Evolutionary conservation across 2,797 vertebrate species (phyloP).

Genomic region (Trachops cirrhosus): DNA sequence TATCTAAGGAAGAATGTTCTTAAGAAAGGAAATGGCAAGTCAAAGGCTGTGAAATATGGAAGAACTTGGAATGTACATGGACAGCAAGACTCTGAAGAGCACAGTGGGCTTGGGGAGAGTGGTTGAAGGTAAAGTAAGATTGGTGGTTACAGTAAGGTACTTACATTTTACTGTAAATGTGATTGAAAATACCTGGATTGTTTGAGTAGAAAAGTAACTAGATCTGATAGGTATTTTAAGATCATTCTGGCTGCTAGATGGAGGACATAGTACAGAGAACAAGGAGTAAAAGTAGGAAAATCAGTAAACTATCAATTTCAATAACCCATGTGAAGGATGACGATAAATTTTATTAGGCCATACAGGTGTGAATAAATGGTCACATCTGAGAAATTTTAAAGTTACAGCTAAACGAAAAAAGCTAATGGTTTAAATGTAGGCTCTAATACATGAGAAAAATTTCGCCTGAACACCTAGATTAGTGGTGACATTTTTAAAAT

Average conservation of each 20-base stretch:
- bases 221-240: neutral
- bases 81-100: neutral
- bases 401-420: neutral
- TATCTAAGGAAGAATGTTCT: neutral
- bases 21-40: neutral
- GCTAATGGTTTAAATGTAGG: neutral
- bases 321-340: neutral
- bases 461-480: neutral
- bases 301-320: neutral
- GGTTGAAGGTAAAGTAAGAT: neutral
- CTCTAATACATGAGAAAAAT: neutral
- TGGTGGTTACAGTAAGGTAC: neutral
- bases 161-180: neutral
- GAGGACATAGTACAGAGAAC: neutral
- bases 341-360: neutral
- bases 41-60: neutral
- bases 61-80: neutral
- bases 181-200: neutral
- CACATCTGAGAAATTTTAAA: neutral
- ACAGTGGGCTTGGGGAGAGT: neutral
- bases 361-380: neutral
- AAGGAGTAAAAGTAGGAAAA: neutral
- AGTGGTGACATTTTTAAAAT: neutral
- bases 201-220: neutral
- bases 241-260: neutral